Conservation (phyloP, 2,888 invertebrate genomes). For the Gonocerus acuteangulatus region DNA sequence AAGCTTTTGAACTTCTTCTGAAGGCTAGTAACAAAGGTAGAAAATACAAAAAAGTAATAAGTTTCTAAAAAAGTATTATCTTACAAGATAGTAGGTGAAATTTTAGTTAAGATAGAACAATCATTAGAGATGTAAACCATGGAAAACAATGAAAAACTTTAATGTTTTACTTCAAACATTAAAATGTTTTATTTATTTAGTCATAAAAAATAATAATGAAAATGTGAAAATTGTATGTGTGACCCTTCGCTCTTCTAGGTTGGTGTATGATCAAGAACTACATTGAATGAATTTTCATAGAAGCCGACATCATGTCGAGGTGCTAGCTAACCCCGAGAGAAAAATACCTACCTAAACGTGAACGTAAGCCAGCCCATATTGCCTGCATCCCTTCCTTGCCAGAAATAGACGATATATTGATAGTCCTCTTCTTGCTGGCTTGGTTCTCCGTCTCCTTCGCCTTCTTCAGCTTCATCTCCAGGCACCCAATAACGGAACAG, state of each 20-base stretch:
- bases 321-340: no score
- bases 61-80: conserved; percentile 1
- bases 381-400: conserved; percentile 94
- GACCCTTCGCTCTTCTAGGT: no score
- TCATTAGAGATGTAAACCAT: no score
- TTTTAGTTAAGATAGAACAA: background rate
- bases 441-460: conserved; percentile 47
- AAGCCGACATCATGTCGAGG: no score
- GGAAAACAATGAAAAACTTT: no score
- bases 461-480: conserved; percentile 53
- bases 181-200: no score
- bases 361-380: conserved; percentile 99
- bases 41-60: background rate
- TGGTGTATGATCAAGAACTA: no score
- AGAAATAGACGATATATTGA: conserved; percentile 98
- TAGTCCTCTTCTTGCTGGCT: conserved; percentile 59
- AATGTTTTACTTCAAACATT: no score
- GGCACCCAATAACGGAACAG: conserved; percentile 91
- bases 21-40: conserved; percentile 46
- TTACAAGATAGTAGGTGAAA: background rate
- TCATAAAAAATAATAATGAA: no score
- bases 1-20: conserved; percentile 84
- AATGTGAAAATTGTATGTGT: no score
- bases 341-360: conserved; percentile 68
- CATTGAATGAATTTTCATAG: no score